Conservation (phyloP, 2,888 invertebrate species). For the Oeneis ivallda region DNA sequence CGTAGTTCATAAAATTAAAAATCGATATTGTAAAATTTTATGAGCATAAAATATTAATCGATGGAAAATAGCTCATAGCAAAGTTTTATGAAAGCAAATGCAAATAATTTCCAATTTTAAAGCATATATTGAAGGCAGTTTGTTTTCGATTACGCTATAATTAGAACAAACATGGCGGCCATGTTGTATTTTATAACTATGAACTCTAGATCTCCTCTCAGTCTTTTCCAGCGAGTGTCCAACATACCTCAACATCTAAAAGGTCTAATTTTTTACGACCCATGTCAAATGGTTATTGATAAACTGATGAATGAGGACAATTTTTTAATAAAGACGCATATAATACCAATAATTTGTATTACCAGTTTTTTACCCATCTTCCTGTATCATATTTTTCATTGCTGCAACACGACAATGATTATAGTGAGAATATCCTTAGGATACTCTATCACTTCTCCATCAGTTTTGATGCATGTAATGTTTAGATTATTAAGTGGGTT, state of each 20-base stretch:
- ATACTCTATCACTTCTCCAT: too few relatives aligned
- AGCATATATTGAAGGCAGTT: constrained; percentile 3
- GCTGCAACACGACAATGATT: too few relatives aligned
- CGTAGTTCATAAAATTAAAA: too few relatives aligned
- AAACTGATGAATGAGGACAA: too few relatives aligned
- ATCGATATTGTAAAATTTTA: background rate
- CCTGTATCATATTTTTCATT: too few relatives aligned
- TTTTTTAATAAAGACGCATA: background rate
- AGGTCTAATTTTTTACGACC: background rate
- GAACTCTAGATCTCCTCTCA: constrained; percentile 8
- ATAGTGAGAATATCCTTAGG: too few relatives aligned
- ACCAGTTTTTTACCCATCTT: background rate
- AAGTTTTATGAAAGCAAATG: background rate
- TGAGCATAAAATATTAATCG: background rate
- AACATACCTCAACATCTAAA: constrained; percentile 2
- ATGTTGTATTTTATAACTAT: constrained; percentile 32
- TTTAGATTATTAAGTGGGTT: background rate
- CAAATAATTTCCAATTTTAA: background rate
- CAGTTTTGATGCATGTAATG: background rate
- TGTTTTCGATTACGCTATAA: constrained; percentile 22
- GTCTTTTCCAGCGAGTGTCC: background rate
- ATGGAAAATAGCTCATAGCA: background rate
- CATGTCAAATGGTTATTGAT: background rate
- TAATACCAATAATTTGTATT: background rate
- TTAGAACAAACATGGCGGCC: constrained; percentile 6